Conservation (phyloP, 2,113 vertebrate species). For the Hippolais icterina region DNA sequence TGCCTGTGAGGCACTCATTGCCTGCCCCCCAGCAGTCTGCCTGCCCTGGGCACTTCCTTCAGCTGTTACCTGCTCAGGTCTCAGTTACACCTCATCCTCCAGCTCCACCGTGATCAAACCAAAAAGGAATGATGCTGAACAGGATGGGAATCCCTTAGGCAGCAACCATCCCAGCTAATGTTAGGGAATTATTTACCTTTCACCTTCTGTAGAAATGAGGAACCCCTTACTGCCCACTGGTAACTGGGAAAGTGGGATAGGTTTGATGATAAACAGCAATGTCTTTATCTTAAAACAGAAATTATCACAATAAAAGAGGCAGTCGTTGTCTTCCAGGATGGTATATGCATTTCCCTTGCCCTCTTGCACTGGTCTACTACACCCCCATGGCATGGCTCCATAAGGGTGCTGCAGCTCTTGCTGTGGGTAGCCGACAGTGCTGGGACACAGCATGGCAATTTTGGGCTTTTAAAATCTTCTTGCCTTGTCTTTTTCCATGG, state of each 20-base stretch:
- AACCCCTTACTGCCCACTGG: not conserved
- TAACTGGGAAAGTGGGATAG: not conserved
- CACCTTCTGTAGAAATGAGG: not conserved
- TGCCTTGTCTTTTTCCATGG: not conserved
- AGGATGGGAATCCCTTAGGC: not conserved
- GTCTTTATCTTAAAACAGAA: not conserved
- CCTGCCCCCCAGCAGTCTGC: not conserved
- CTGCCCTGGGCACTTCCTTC: not conserved
- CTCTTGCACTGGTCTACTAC: not conserved
- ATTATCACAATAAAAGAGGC: not conserved
- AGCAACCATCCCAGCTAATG: not conserved
- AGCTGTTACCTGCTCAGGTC: not conserved
- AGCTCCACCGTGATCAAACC: not conserved
- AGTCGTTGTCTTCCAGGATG: not conserved
- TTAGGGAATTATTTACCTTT: not conserved
- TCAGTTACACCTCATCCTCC: not conserved
- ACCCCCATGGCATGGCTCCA: not conserved
- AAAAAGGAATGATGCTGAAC: not conserved
- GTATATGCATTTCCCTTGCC: not conserved
- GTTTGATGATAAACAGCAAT: not conserved
- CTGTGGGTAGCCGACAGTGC: accelerated
- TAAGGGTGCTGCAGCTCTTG: not conserved
- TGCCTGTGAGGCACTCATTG: not conserved
- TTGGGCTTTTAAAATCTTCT: not conserved
- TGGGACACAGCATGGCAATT: not conserved